phyloP scores from a whole-genome alignment of 2,888 invertebrate species.

The Trachelus tabidus region DNA sequence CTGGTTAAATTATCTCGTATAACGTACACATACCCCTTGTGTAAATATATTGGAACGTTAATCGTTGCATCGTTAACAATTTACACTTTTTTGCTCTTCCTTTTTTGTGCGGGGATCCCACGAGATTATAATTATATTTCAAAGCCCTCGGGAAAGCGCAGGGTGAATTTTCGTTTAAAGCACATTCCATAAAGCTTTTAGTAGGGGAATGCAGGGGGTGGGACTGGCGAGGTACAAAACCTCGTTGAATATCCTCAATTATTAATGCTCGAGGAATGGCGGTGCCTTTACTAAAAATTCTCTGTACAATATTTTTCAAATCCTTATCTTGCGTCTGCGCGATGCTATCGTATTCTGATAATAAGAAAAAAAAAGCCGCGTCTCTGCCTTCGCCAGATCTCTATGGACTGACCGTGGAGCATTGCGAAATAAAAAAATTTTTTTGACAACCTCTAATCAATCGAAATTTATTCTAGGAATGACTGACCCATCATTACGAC shows the following conservation, averaged over 20 bases:
- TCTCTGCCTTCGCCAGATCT: neutral
- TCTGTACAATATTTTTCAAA: neutral
- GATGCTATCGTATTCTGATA: neutral
- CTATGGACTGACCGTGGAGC: neutral
- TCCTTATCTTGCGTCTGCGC: neutral
- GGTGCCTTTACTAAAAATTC: neutral
- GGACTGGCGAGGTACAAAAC: neutral
- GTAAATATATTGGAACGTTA: neutral
- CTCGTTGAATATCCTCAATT: neutral
- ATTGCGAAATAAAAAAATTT: neutral
- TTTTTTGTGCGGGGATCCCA: neutral
- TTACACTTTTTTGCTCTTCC: neutral
- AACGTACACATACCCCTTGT: neutral
- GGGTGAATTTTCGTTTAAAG: neutral
- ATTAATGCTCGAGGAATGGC: slow-evolving; percentile 1
- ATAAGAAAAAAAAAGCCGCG: neutral
- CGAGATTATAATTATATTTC: slow-evolving; percentile 1
- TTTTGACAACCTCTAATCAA: neutral
- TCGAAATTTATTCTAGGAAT: neutral
- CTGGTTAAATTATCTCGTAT: neutral
- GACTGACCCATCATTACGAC: neutral
- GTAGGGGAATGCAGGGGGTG: neutral
- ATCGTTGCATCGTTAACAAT: slow-evolving; percentile 11
- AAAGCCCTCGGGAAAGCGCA: neutral
- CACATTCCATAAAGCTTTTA: slow-evolving; percentile 7